phyloP scores from a whole-genome alignment of 92 coral and sea anemone species.

The Phenganax subtilis region DNA sequence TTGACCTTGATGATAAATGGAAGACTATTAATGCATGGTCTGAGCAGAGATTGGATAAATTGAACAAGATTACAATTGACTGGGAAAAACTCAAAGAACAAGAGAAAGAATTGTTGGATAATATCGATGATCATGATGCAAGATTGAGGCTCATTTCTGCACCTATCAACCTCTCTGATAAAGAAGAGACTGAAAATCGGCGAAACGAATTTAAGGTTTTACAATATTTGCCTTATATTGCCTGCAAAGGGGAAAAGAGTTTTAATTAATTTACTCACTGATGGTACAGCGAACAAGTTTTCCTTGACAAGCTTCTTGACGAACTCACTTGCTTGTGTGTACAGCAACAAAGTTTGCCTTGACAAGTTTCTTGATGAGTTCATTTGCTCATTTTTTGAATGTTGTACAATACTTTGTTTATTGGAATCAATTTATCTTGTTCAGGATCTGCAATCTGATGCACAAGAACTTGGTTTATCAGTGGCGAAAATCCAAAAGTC shows the following conservation, averaged over 20 bases:
- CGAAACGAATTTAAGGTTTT: conserved; percentile 34
- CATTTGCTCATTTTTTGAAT: too few species aligned
- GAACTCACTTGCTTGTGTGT: too few species aligned
- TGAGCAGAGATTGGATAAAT: conserved; percentile 62
- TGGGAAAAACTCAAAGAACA: conserved; percentile 29
- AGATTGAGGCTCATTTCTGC: conserved; percentile 12
- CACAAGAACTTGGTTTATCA: conserved; percentile 18
- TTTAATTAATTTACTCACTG: too few species aligned
- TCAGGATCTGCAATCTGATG: conserved; percentile 19
- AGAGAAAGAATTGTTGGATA: conserved; percentile 17
- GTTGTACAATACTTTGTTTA: too few species aligned
- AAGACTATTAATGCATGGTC: conserved; percentile 63
- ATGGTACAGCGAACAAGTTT: too few species aligned
- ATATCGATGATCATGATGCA: conserved; percentile 12
- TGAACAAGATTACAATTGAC: conserved; percentile 31
- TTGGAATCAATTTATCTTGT: neutral
- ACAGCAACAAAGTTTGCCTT: too few species aligned
- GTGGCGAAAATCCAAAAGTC: conserved; percentile 2
- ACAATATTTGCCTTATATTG: neutral
- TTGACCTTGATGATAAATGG: conserved; percentile 56
- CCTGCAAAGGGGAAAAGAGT: neutral
- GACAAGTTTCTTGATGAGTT: too few species aligned
- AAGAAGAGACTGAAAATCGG: conserved; percentile 15
- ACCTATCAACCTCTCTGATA: conserved; percentile 31
- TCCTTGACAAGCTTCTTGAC: too few species aligned